Conservation (phyloP, 2,797 vertebrate species). For the Pelochelys cantorii region DNA sequence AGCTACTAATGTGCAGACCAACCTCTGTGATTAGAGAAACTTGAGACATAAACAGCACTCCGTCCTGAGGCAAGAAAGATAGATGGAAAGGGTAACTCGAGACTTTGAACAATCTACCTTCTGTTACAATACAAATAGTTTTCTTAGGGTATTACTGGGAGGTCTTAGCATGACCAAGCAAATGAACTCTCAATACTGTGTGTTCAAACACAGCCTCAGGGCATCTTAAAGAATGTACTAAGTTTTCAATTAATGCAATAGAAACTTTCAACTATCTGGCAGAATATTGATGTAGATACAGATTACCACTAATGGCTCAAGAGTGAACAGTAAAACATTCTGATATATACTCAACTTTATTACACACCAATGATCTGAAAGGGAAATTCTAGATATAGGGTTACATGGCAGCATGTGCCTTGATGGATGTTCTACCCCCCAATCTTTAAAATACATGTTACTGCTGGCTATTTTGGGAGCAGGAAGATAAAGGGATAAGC, state of each 20-base stretch:
- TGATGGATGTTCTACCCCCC: not conserved
- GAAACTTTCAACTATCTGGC: not conserved
- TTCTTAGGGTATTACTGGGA: not conserved
- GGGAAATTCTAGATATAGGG: not conserved
- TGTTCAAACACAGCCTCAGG: not conserved
- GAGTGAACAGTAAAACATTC: not conserved
- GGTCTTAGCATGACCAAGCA: not conserved
- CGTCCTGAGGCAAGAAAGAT: not conserved
- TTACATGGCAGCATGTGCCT: not conserved
- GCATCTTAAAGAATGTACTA: not conserved
- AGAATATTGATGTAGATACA: not conserved
- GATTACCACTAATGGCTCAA: not conserved
- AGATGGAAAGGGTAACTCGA: not conserved
- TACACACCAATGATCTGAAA: not conserved
- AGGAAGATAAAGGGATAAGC: not conserved
- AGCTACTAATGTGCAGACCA: slow-evolving; percentile 21
- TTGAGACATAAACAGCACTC: slow-evolving; percentile 16
- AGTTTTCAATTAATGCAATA: not conserved
- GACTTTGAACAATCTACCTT: not conserved
- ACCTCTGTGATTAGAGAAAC: slow-evolving; percentile 6
- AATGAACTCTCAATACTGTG: not conserved
- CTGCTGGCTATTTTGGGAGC: not conserved
- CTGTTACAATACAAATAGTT: not conserved
- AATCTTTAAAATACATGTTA: not conserved
- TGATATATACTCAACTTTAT: not conserved